A percentile compares a stretch with the other conserved stretches of the same genome.
Evolutionary conservation across 2,888 invertebrate genomes (phyloP).

Genomic region (Pemphredon lugubris): DNA sequence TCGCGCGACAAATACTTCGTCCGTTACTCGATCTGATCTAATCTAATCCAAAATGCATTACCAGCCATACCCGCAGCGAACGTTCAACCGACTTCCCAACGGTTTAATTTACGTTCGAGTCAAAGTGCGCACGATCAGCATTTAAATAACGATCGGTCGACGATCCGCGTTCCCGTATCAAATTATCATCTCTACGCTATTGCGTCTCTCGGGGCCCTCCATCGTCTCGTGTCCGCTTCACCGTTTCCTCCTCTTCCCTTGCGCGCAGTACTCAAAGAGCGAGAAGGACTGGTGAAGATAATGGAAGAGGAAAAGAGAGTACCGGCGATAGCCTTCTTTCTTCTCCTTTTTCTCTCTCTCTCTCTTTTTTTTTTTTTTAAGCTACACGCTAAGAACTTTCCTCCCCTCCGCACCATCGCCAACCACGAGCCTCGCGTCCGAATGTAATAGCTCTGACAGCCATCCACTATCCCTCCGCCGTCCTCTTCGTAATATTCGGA

Average conservation of each 20-base stretch:
- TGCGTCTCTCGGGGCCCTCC: background rate
- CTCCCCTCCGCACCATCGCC: conserved; percentile 26
- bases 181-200: conserved; percentile 12
- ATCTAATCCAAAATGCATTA: too few species aligned
- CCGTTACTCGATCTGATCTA: too few species aligned
- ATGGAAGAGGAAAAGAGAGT: conserved; percentile 40
- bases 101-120: background rate
- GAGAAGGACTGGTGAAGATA: conserved; percentile 43
- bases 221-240: conserved; percentile 17
- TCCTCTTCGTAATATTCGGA: conserved; percentile 39
- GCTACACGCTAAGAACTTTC: conserved; percentile 43
- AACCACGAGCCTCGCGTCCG: conserved; percentile 24
- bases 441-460: conserved; percentile 69
- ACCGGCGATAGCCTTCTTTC: conserved; percentile 41
- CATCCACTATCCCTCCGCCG: conserved; percentile 58
- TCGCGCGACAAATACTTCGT: too few species aligned
- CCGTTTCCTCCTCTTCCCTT: conserved; percentile 15
- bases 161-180: too few species aligned
- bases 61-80: too few species aligned
- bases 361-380: too few species aligned
- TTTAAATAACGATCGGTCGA: too few species aligned
- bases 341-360: too few species aligned
- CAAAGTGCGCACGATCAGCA: too few species aligned
- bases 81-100: background rate
- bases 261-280: conserved; percentile 7